A percentile compares a stretch with the other conserved stretches of the same genome.
These are phyloP conservation scores for Diorhabda elongata DNA, from an alignment of 1,140 invertebrate genomes.

Conservation along the genomic window DNA sequence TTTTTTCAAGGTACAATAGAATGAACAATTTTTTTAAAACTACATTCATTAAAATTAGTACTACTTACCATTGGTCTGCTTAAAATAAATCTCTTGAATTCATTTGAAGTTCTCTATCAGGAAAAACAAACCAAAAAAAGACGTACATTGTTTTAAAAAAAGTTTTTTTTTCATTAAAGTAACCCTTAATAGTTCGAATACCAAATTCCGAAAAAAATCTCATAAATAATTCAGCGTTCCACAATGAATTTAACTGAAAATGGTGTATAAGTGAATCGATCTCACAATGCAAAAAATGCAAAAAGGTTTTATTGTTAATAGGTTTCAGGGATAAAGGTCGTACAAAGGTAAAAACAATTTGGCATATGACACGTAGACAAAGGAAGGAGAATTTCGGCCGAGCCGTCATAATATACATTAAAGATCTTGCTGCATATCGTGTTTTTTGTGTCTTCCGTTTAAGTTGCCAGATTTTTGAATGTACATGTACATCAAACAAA, in stretches of 20 bases:
- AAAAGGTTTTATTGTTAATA: constrained; percentile 41
- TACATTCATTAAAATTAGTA: too few species aligned
- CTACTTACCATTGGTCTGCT: too few species aligned
- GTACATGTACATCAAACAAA: constrained; percentile 17
- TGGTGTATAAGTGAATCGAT: constrained; percentile 37
- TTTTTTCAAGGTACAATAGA: too few species aligned
- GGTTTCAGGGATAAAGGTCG: constrained; percentile 31
- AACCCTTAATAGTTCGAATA: neutral
- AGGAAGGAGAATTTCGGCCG: constrained; percentile 53
- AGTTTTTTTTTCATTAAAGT: neutral
- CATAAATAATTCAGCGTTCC: constrained; percentile 18
- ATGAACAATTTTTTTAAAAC: too few species aligned
- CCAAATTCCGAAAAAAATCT: neutral
- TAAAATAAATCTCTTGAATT: neutral
- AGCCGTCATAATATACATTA: constrained; percentile 42
- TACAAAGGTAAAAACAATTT: constrained; percentile 49
- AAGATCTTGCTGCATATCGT: constrained; percentile 14
- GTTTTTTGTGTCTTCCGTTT: constrained; percentile 5
- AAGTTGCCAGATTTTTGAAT: neutral
- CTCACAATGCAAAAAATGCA: constrained; percentile 46
- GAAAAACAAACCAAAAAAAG: neutral
- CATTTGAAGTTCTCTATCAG: neutral
- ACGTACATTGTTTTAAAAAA: neutral
- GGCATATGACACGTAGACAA: constrained; percentile 60
- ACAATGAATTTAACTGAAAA: constrained; percentile 4